These are phyloP conservation scores for Corvus cornix DNA, from an alignment of 2,113 vertebrate genomes.

Conservation along the genomic window DNA sequence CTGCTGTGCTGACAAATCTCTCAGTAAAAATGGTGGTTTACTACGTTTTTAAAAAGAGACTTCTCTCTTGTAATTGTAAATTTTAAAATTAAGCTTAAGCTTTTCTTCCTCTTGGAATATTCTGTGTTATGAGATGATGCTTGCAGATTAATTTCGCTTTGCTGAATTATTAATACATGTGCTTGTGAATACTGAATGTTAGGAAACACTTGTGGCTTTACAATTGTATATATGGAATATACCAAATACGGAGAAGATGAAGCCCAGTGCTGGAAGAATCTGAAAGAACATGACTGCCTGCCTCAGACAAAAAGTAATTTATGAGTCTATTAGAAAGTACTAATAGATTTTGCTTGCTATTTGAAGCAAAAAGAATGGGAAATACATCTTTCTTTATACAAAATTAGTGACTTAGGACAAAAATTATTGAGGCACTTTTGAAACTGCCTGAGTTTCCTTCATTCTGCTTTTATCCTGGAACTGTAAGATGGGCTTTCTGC, in stretches of 20 bases:
- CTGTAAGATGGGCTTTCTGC: neutral
- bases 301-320: neutral
- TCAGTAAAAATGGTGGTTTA: neutral
- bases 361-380: neutral
- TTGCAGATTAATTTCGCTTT: neutral
- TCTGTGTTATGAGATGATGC: neutral
- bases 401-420: neutral
- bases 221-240: neutral
- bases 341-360: neutral
- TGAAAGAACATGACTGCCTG: neutral
- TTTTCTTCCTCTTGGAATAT: neutral
- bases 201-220: neutral
- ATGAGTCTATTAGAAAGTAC: neutral
- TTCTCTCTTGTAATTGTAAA: neutral
- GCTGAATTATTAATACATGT: neutral
- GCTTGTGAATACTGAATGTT: neutral
- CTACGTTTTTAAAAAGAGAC: neutral
- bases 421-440: neutral
- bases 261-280: neutral
- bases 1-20: neutral
- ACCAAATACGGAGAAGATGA: neutral
- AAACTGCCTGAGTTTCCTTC: neutral
- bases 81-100: neutral
- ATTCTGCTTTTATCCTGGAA: neutral
- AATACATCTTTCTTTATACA: neutral